A percentile compares a stretch with the other conserved stretches of the same genome.
Evolutionary conservation across 2,888 invertebrate genomes (phyloP).

Genomic region (Idaea straminata): DNA sequence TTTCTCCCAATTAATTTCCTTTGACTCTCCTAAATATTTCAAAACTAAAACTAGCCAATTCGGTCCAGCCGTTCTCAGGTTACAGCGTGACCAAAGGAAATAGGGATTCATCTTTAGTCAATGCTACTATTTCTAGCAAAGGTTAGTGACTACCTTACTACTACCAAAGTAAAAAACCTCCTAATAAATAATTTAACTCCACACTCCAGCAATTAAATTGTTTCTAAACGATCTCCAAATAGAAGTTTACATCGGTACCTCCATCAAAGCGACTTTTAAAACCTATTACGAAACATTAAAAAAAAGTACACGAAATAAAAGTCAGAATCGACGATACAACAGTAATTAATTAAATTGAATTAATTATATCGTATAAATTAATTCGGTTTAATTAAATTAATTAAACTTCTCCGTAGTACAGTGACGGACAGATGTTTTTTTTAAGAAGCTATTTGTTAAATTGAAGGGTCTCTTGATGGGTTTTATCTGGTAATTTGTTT

Average conservation of each 20-base stretch:
- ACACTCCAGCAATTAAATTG: too few relatives aligned
- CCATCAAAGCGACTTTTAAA: background rate
- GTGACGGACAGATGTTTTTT: constrained; percentile 1
- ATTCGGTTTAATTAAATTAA: background rate
- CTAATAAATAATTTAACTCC: too few relatives aligned
- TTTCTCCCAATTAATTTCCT: too few relatives aligned
- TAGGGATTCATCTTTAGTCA: too few relatives aligned
- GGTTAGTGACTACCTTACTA: too few relatives aligned
- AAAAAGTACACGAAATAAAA: background rate
- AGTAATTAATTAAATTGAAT: background rate
- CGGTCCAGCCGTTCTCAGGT: too few relatives aligned
- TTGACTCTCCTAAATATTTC: too few relatives aligned
- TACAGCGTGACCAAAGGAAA: too few relatives aligned
- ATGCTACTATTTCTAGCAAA: too few relatives aligned
- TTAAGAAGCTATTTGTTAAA: background rate
- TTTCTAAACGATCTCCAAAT: too few relatives aligned
- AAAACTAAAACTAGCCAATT: too few relatives aligned
- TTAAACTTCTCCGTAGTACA: background rate
- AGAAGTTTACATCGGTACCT: background rate
- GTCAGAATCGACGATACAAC: background rate
- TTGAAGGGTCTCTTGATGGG: background rate
- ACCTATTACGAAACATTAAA: background rate
- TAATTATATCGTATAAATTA: background rate
- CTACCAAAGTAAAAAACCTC: too few relatives aligned
- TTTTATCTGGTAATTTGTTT: background rate